Conservation (phyloP, 53 echinoderm and acorn worm species). For the Henricia sp. region DNA sequence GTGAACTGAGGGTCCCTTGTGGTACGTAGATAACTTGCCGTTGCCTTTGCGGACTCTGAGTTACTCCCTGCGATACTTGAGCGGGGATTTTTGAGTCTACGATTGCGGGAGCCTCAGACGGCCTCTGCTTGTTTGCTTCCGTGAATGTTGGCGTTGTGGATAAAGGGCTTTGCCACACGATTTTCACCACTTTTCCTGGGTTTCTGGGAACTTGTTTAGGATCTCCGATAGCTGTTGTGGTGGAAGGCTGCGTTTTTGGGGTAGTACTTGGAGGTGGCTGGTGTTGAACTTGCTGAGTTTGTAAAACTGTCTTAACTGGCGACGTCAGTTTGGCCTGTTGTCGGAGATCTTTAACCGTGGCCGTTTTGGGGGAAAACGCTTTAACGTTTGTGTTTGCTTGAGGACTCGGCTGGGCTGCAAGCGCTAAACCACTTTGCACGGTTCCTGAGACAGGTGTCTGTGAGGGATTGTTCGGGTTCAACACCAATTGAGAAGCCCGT, state of each 20-base stretch:
- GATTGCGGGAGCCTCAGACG: neutral
- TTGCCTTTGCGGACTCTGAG: neutral
- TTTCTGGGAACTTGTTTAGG: constrained; percentile 15
- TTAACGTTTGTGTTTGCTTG: too few relatives aligned
- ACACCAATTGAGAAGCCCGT: neutral
- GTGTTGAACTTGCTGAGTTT: neutral
- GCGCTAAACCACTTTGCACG: neutral
- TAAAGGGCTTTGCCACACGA: constrained; percentile 30
- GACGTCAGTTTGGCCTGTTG: neutral
- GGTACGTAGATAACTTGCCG: constrained; percentile 11
- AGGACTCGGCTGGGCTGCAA: too few relatives aligned
- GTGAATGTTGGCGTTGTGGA: constrained; percentile 25
- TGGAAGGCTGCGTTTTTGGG: constrained; percentile 9
- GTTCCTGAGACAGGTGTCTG: neutral
- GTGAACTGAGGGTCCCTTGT: neutral
- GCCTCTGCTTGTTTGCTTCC: neutral
- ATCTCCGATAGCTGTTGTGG: constrained; percentile 3
- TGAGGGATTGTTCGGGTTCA: neutral
- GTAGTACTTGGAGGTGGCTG: neutral
- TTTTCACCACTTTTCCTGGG: constrained; percentile 19
- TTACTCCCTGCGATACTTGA: constrained; percentile 13
- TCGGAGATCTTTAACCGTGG: neutral
- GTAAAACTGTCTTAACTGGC: neutral
- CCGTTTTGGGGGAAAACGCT: neutral
- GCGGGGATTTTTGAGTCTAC: neutral